Evolutionary conservation across 2,797 vertebrate genomes (phyloP).

Genomic region (Odontamblyopus lacepedii): DNA sequence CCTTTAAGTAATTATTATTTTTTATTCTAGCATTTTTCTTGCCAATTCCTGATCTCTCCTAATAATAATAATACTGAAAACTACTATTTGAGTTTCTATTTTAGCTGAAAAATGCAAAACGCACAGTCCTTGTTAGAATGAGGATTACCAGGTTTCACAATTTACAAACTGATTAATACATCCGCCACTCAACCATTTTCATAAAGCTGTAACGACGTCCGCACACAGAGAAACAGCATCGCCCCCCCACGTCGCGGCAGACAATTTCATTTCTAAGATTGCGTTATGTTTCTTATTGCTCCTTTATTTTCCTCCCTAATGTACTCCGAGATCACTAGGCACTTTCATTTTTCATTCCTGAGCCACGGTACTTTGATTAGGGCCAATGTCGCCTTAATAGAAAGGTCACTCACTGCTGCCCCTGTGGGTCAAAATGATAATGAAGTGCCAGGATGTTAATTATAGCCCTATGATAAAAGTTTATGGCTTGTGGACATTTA

Average conservation of each 20-base stretch:
- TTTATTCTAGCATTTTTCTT: neutral
- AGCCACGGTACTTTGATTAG: slow-evolving; percentile 25
- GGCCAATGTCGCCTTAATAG: slow-evolving; percentile 25
- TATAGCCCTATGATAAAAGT: slow-evolving; percentile 42
- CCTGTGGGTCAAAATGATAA: slow-evolving; percentile 44
- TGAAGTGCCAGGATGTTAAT: slow-evolving; percentile 46
- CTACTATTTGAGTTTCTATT: neutral
- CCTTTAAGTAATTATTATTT: no score
- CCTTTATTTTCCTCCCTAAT: slow-evolving; percentile 20
- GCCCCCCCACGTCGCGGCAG: neutral
- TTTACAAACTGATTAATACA: neutral
- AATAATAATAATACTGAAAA: neutral
- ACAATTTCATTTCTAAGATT: slow-evolving; percentile 18
- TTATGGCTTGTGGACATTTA: slow-evolving; percentile 31
- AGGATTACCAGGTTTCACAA: neutral
- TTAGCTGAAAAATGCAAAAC: neutral
- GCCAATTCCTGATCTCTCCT: neutral
- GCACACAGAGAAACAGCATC: neutral
- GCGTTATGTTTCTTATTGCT: slow-evolving; percentile 26
- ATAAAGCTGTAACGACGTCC: neutral
- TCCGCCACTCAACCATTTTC: neutral
- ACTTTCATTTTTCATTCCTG: slow-evolving; percentile 25
- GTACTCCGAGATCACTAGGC: slow-evolving; percentile 24
- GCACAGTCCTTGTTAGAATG: no score
- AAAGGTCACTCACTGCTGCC: slow-evolving; percentile 40